Evolutionary conservation across 1,140 invertebrate genomes (phyloP), one percentile per base, ranked within the genome.

Genomic region (Stegodyphus dumicola): DNA sequence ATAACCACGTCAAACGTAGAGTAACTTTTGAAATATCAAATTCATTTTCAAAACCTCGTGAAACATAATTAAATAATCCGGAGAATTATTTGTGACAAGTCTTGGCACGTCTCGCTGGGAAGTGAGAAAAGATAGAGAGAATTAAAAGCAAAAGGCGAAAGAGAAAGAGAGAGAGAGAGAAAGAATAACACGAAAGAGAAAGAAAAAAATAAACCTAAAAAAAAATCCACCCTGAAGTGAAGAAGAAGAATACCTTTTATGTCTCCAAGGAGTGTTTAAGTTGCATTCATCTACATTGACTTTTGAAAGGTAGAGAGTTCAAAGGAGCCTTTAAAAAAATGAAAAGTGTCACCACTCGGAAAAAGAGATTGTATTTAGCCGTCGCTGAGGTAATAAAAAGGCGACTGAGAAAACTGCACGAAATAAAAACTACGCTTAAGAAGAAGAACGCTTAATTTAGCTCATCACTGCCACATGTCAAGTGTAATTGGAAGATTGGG

Each of bases 11-110:
- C 81, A 76, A 76, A 83, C 51, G 49, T 18, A 54, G 64, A 85
- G 81, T 85, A 85, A 85, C 81, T 85, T 85, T 85, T 85, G 81
- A 85, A 85, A 85, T 85, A 85, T 85, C 81, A 85, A 85, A 85
- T 85, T 85, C 81, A 85, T 85, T 85, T 74, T 77, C 74, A 60
- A 85, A 85, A 85, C 81, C 81, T 85, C 81, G 81, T 77, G 81
- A 85, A 85, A 85, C 81, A 85, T 85, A 85, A 85, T 85, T 85
- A 85, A 85, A 85, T 85, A 85, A 85, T 85, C 81, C 81, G 73
- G 73, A 65, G 81, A 85, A 85, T 85, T 85, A 85, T 85, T 85
- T 85, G 81, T 85, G 81, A 85, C 81, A 85, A 85, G 81, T 75
- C 81, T 48, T 81, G 79, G 79, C 79, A 81, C 78, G 75, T 53